Evolutionary conservation across 2,888 invertebrate genomes (phyloP), one percentile per base, ranked within the genome.

Genomic region (Heliconius cydno): DNA sequence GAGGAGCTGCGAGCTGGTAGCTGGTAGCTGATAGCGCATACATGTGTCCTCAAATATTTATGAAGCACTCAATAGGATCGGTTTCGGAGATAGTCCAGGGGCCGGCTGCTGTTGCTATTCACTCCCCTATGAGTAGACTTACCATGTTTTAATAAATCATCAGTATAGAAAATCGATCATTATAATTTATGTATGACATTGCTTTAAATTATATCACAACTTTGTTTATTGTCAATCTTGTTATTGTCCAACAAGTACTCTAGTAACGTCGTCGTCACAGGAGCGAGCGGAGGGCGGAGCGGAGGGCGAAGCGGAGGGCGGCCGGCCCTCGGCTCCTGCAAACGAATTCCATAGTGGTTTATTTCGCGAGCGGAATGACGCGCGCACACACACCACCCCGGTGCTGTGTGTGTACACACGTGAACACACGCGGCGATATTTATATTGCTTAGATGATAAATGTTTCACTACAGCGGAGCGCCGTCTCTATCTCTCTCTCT

Each of bases 11-110:
- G 82, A 34, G 34, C 34, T 84, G 82, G 79, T 81, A 34, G 34
- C 34, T 81, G 78, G 67, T 83, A 80, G 83, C 82, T 79, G 82
- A 81, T 79, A 80, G 84, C 84, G 85, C 84, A 84, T 85, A 87
- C 87, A 85, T 83, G 86, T 86, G 87, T 87, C 86, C 84, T 87
- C 90, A 88, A 89, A 90, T 91, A 90, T 91, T 90, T 87, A 90
- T 90, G 86, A 85, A 90, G 85, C 90, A 90, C 91, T 91, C 90
- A 82, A 84, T 81, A 84, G 81, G 81, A 85, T 85, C 87, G 85
- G 84, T 85, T 84, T 83, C 82, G 75, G 71, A 73, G 81, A 71
- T 80, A 83, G 81, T 72, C 83, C 67, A 77, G 67, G 85, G 79
- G 82, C 71, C 28, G 66, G 60, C 66, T 57, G 9, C 57, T 57